Base-by-base conservation (phyloP, 2,888 invertebrate species). In the Harpalus rufipes region DNA sequence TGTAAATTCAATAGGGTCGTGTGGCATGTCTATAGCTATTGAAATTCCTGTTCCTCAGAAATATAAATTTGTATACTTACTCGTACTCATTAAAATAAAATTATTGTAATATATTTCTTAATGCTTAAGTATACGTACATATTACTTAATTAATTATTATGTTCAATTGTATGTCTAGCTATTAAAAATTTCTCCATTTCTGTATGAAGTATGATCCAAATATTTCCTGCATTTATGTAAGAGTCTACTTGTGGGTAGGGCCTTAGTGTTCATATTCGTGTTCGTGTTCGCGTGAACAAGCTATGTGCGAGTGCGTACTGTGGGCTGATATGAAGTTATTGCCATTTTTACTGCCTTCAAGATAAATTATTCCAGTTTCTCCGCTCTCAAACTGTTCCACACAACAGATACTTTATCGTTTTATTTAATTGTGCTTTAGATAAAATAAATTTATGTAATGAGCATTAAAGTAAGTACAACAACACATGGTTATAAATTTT, bases 271-370 rank as follows among this genome's bases (percentile, higher is more conserved):
- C 39, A 39, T 68, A 10, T 68, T 32, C 32, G 10, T 68, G 68
- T 39, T 68, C 68, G 18, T n/a, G n/a, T n/a, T n/a, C n/a, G n/a
- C 39, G 68, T 68, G 68, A 68, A 68, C 32, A 39, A 39, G 14
- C 68, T 68, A 68, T 68, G 32, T 68, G 41, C 68, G 12, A 25
- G 12, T 44, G 18, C 10, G 72, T 18, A 74, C 41, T 18, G 72
- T 74, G 72, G 72, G 44, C 18, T 74, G 44, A 74, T 74, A 74
- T 74, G 41, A 74, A 74, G 68, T 68, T 68, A 68, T 44, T 74
- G 44, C 72, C 14, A 44, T 74, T 74, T 74, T 74, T 74, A 44
- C 18, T 44, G 68, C 6, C 14, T 10, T 68, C 41, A 68, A 41
- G 72, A 74, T 74, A 74, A 44, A 41, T 74, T 74, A 44, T 51